Base-by-base conservation (phyloP, 2,797 vertebrate genomes). In the Prionace glauca region DNA sequence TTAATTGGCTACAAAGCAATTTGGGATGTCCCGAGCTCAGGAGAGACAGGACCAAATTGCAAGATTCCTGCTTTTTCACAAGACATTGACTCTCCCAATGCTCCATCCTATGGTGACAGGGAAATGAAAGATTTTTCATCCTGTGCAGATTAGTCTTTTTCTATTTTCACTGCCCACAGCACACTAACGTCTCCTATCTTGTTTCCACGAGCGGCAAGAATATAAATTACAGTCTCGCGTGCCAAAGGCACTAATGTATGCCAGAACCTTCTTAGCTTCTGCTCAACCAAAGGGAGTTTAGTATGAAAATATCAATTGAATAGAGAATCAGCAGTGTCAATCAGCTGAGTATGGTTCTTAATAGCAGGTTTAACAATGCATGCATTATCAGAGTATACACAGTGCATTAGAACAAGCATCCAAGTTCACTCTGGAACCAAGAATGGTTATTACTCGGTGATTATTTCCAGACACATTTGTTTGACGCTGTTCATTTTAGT, bases 301-400 rank as follows among this genome's bases (percentile, higher is more conserved):
- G 24, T 84, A 84, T 45, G 81, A 84, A 84, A 84, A 45, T 84
- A 84, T 84, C 81, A 84, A 24, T 84, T 84, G 81, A 84, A 84
- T 41, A 45, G 36, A 45, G 81, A 84, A 84, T 84, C 81, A 84
- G 7, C 41, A 36, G 41, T 84, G 81, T 84, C 81, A 45, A 84
- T 84, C 79, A 84, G 79, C 36, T 45, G 36, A 41, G 18, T 45
- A 22, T 16, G 41, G 36, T 22, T 84, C 79, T 84, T 84, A 41
- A 22, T 84, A 84, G 41, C 20, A 24, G 41, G 18, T 45, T 84
- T 45, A 84, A 84, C 81, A 84, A 84, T 41, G 36, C 36, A 11
- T 84, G 20, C 45, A 84, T 84, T 84, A 45, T 45, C 16, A 2
- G 81, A 45, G 41, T 84, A 84, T 45, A 84, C 41, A 45, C 20